Evolutionary conservation across 64 coral and sea anemone genomes (phyloP).

Genomic region (Pocillopora damicornis): DNA sequence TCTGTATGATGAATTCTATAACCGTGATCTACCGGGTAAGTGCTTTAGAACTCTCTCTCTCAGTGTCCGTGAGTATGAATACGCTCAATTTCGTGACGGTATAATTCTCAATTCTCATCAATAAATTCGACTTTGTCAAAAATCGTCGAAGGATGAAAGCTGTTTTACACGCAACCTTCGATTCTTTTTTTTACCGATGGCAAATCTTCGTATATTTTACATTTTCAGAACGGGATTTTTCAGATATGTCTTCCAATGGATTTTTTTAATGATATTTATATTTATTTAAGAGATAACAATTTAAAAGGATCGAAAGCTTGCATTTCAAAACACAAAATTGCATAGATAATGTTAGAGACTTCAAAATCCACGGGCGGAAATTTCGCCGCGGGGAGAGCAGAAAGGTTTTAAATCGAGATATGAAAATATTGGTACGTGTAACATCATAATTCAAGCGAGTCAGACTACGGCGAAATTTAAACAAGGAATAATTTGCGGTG

Average conservation of each 20-base stretch:
- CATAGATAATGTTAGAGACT: not conserved
- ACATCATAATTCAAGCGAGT: not conserved
- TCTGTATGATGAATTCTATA: not conserved
- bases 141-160: no score
- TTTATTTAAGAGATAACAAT: not conserved
- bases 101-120: no score
- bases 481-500: not conserved
- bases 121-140: no score
- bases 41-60: not conserved
- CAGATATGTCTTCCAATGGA: no score
- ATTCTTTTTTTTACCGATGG: no score
- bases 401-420: not conserved
- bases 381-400: not conserved
- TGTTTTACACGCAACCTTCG: no score
- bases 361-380: not conserved
- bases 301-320: not conserved
- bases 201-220: no score
- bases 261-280: no score
- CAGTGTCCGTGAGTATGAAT: no score
- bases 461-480: not conserved
- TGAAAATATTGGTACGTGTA: not conserved
- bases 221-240: no score
- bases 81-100: no score
- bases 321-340: not conserved
- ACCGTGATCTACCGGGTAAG: not conserved